A percentile compares a stretch with the other conserved stretches of the same genome.
Evolutionary conservation across 2,113 vertebrate genomes (phyloP).

Genomic region (Notiomystis cincta): DNA sequence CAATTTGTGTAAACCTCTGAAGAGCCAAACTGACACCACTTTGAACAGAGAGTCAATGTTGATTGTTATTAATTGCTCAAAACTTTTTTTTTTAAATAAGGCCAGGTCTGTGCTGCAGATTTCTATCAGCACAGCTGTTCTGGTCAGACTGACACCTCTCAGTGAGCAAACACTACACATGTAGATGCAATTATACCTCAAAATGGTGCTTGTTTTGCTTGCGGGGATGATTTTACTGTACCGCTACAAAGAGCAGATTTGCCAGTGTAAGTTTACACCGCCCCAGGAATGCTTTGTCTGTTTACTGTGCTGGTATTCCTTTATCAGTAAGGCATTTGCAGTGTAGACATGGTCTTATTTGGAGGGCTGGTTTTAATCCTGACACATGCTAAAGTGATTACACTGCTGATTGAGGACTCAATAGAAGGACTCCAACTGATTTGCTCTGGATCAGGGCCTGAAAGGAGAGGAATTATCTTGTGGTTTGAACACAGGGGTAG

Average conservation of each 20-base stretch:
- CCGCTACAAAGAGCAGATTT: constrained; percentile 65
- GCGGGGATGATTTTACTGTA: constrained; percentile 63
- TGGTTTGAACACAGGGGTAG: constrained; percentile 43
- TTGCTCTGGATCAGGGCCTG: constrained; percentile 64
- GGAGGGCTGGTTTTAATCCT: constrained; percentile 69
- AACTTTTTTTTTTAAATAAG: background rate
- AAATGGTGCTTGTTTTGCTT: constrained; percentile 66
- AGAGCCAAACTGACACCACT: constrained; percentile 35
- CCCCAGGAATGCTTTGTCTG: constrained; percentile 67
- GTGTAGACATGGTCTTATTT: constrained; percentile 65
- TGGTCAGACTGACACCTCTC: constrained; percentile 68
- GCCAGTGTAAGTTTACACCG: constrained; percentile 65
- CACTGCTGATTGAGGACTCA: constrained; percentile 67
- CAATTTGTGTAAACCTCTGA: constrained; percentile 6
- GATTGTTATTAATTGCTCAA: constrained; percentile 53
- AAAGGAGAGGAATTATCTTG: constrained; percentile 59
- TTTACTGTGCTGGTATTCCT: constrained; percentile 68
- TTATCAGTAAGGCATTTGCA: constrained; percentile 67
- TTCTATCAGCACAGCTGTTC: constrained; percentile 61
- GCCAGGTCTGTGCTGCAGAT: constrained; percentile 33
- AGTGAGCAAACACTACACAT: constrained; percentile 65
- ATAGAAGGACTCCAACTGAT: constrained; percentile 65
- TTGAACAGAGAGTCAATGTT: background rate
- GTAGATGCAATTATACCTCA: constrained; percentile 66
- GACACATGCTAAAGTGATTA: constrained; percentile 70